Percentiles rank a stretch among this genome's conserved stretches.
Evolutionary conservation across 2,888 invertebrate species (phyloP).

Genomic region (Athalia rosae): DNA sequence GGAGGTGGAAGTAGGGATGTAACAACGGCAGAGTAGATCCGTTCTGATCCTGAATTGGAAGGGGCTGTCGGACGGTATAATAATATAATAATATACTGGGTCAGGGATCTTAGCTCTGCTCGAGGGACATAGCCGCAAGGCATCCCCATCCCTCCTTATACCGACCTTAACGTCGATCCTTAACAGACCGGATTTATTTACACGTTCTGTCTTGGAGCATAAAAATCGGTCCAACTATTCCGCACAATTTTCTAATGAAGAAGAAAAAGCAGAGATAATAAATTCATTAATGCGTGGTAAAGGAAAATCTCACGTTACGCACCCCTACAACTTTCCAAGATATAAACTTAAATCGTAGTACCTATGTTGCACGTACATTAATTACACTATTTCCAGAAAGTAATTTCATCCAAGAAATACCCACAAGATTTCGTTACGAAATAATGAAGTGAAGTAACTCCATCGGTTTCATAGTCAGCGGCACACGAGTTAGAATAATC

Average conservation of each 20-base stretch:
- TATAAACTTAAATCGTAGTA: no score
- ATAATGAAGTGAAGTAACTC: conserved; percentile 12
- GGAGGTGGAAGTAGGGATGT: conserved; percentile 29
- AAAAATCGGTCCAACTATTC: not conserved
- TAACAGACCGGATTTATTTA: conserved; percentile 19
- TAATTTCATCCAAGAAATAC: not conserved
- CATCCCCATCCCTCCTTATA: conserved; percentile 43
- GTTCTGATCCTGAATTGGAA: conserved; percentile 40
- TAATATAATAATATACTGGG: conserved; percentile 46
- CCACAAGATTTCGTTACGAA: not conserved
- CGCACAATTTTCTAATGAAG: not conserved
- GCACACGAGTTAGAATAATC: not conserved
- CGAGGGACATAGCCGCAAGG: conserved; percentile 44
- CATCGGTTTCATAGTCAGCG: not conserved
- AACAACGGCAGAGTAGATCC: conserved; percentile 23
- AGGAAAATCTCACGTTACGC: no score
- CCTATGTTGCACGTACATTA: no score
- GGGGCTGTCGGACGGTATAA: conserved; percentile 35
- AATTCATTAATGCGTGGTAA: no score
- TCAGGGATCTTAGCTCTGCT: conserved; percentile 45
- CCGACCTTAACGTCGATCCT: conserved; percentile 38
- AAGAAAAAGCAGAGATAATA: not conserved
- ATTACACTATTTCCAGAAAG: no score
- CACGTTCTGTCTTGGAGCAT: conserved; percentile 1
- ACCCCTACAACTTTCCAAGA: no score